Percentiles rank a stretch among this genome's conserved stretches.
These are phyloP conservation scores for Amphiprion clarkii DNA, from an alignment of 2,797 vertebrate genomes.

Conservation along the genomic window DNA sequence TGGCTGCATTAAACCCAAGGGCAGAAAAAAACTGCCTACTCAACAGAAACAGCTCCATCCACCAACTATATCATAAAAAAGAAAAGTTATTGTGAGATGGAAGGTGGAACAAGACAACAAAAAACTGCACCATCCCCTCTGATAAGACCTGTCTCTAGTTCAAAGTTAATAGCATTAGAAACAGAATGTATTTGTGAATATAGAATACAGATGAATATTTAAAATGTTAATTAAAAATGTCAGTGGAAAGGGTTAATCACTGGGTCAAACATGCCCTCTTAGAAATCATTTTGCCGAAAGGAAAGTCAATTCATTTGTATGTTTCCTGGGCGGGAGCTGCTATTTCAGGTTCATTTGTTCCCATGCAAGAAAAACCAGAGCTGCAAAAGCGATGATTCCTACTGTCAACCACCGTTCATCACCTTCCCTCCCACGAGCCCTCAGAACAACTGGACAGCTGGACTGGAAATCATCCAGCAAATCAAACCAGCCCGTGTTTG, in stretches of 20 bases:
- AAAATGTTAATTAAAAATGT: not conserved
- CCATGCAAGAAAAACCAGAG: slow-evolving; percentile 9
- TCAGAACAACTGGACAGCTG: slow-evolving; percentile 58
- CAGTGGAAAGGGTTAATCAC: not conserved
- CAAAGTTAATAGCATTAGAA: slow-evolving; percentile 5
- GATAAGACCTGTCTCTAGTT: not conserved
- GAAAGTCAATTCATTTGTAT: not conserved
- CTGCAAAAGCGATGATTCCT: slow-evolving; percentile 8
- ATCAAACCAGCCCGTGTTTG: slow-evolving; percentile 54
- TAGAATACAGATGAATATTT: too few species aligned
- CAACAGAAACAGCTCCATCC: slow-evolving; percentile 45
- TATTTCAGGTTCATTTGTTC: slow-evolving; percentile 24
- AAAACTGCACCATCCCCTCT: not conserved
- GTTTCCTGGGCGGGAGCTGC: not conserved
- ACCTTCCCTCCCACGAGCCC: slow-evolving; percentile 36
- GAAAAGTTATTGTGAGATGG: slow-evolving; percentile 31
- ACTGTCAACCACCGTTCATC: slow-evolving; percentile 30
- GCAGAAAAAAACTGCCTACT: slow-evolving; percentile 38
- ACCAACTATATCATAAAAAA: slow-evolving; percentile 57
- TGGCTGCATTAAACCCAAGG: slow-evolving; percentile 44
- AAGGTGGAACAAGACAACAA: slow-evolving; percentile 21
- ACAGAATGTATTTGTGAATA: not conserved
- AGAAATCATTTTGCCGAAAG: too few species aligned
- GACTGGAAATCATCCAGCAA: slow-evolving; percentile 61
- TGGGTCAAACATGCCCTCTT: not conserved